Conservation (phyloP, 2,888 invertebrate species). For the Blera fallax region DNA sequence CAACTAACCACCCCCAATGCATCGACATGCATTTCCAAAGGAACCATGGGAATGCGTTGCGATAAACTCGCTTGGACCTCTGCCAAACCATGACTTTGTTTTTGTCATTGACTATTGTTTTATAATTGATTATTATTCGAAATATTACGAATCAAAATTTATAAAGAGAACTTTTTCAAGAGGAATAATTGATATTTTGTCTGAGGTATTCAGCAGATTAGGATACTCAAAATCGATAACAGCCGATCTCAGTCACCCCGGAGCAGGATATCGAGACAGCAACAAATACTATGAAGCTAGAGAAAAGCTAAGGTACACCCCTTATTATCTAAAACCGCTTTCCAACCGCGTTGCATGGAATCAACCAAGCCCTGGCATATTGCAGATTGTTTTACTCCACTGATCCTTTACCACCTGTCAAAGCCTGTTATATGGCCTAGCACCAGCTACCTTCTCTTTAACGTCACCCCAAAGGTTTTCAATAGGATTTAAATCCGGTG, state of each 20-base stretch:
- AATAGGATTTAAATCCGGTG: too few species aligned
- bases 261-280: too few species aligned
- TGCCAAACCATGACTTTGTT: slow-evolving; percentile 6
- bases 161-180: background rate
- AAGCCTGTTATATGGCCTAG: too few species aligned
- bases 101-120: too few species aligned
- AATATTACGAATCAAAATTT: background rate
- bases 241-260: background rate
- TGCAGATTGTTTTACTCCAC: too few species aligned
- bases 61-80: background rate
- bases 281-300: background rate
- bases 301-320: too few species aligned
- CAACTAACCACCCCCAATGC: background rate
- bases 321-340: too few species aligned
- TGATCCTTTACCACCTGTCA: too few species aligned
- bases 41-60: background rate
- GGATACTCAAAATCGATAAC: slow-evolving; percentile 24
- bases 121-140: slow-evolving; percentile 16
- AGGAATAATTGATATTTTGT: slow-evolving; percentile 4
- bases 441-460: too few species aligned
- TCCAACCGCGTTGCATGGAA: too few species aligned
- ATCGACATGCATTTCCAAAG: background rate
- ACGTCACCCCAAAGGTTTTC: too few species aligned
- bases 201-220: slow-evolving; percentile 20
- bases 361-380: too few species aligned